These are phyloP conservation scores for Crotalus tigris DNA, from an alignment of 2,113 vertebrate species.

Conservation along the genomic window DNA sequence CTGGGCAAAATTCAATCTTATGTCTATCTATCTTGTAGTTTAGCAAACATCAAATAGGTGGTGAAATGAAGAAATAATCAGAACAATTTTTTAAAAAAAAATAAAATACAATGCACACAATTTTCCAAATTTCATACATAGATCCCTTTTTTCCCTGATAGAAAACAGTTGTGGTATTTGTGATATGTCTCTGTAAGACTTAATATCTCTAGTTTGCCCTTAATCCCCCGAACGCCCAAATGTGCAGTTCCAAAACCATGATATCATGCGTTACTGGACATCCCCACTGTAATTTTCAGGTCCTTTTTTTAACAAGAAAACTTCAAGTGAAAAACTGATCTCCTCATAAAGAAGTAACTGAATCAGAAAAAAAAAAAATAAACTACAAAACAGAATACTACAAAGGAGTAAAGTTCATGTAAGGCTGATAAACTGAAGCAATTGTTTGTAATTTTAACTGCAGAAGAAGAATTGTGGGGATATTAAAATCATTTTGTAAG, in stretches of 20 bases:
- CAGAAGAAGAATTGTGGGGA: not conserved
- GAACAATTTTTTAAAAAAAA: not conserved
- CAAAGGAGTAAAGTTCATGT: not conserved
- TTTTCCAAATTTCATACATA: not conserved
- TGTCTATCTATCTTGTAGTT: not conserved
- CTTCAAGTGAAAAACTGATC: not conserved
- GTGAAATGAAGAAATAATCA: not conserved
- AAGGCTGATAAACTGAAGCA: not conserved
- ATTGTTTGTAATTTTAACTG: not conserved
- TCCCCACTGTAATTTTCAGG: not conserved
- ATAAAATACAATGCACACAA: not conserved
- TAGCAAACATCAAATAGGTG: not conserved
- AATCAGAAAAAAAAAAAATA: not conserved
- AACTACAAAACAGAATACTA: not conserved
- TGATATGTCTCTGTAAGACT: not conserved
- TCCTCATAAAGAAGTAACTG: not conserved
- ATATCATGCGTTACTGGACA: not conserved
- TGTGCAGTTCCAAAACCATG: not conserved
- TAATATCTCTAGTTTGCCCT: not conserved
- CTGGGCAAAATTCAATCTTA: not conserved
- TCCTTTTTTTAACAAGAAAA: not conserved
- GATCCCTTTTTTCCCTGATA: not conserved
- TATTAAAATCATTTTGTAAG: not conserved
- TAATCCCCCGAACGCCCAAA: not conserved
- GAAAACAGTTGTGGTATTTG: not conserved